phyloP scores from a whole-genome alignment of 2,113 vertebrate species.

The Paratilapia polleni region DNA sequence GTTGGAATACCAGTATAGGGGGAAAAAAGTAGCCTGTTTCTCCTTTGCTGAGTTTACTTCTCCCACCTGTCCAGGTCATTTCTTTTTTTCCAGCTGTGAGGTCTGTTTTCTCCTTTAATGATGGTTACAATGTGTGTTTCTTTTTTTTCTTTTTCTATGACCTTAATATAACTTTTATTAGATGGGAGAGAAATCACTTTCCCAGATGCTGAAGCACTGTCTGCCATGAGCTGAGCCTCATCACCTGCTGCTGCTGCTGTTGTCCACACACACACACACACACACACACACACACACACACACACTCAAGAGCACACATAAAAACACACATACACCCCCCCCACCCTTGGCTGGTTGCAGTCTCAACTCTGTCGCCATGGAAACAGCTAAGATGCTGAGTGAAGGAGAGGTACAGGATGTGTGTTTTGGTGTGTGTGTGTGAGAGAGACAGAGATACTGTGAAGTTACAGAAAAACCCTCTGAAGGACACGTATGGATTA shows the following conservation, averaged over 20 bases:
- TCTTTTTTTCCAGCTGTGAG: background rate
- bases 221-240: slow-evolving; percentile 60
- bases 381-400: slow-evolving; percentile 81
- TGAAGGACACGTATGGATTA: slow-evolving; percentile 69
- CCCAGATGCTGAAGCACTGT: slow-evolving; percentile 55
- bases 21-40: background rate
- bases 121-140: background rate
- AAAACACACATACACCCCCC: background rate
- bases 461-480: slow-evolving; percentile 62
- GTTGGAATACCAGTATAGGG: background rate
- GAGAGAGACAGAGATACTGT: slow-evolving; percentile 2
- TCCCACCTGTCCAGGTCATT: background rate
- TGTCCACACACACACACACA: background rate
- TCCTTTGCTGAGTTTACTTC: background rate
- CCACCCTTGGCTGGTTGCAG: slow-evolving; percentile 51
- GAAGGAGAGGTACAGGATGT: slow-evolving; percentile 49
- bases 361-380: slow-evolving; percentile 75
- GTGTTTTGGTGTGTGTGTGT: slow-evolving; percentile 15
- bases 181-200: slow-evolving; percentile 62
- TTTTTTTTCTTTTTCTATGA: slow-evolving; percentile 8
- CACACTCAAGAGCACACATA: slow-evolving; percentile 11
- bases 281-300: slow-evolving; percentile 14
- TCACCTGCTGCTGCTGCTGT: slow-evolving; percentile 64
- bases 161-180: slow-evolving; percentile 69
- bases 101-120: slow-evolving; percentile 43